Base-by-base conservation (phyloP, 2,113 vertebrate genomes). In the Hippopotamus amphibius region DNA sequence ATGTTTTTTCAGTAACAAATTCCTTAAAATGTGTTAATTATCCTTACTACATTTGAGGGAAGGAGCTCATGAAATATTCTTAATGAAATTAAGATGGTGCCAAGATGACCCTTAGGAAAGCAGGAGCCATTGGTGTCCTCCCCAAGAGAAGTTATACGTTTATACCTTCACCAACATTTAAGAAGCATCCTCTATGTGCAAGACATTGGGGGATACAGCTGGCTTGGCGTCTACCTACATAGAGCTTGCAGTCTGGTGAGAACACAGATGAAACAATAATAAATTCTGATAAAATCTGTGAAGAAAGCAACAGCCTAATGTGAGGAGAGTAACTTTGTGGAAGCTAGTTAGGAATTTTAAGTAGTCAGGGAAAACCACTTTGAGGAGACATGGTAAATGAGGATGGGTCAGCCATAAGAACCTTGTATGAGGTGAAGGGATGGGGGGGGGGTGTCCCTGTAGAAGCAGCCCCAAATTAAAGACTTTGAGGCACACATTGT, bases 11-110 rank as follows among this genome's bases (percentile, higher is more conserved):
- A 87, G 37, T 74, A 69, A 65, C 41, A 74, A 87, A 50, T 16
- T 41, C 1, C 46, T 94, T 16, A 55, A 90, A 79, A 79, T 68
- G 4, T 69, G 11, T 90, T 72, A 12, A 91, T 63, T 14, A 84
- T 89, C 53, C 12, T 89, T 96, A 65, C 19, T 37, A 57, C 28
- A 28, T 57, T 48, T 97, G 22, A 12, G 16, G 7, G 4, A 76
- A 95, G 79, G 26, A 50, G 24, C 10, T 88, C n/a, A 22, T 22
- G 24, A 92, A 89, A 55, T 16, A 84, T 72, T 94, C 55, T 83
- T 71, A 55, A 82, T 94, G 33, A 43, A 97, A 61, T 11, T 69
- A 43, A 97, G 61, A 9, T 69, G 81, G 55, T 88, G 41, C 41
- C 30, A 85, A 57, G 16, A 59, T 88, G 41, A 81, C 8, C 37